These are phyloP conservation scores for Rhopalosiphum padi DNA, from an alignment of 1,140 invertebrate species.

Conservation along the genomic window DNA sequence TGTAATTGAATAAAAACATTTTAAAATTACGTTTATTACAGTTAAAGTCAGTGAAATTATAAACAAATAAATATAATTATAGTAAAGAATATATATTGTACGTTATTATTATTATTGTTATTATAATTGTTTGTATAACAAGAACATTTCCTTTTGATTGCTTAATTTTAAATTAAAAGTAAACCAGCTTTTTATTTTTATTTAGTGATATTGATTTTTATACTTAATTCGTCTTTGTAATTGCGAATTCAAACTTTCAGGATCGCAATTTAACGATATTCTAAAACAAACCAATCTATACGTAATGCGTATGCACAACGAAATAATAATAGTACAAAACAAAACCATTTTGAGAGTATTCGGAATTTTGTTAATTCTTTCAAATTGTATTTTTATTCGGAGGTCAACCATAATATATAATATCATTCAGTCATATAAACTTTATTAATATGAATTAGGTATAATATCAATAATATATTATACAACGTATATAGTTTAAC, in stretches of 20 bases:
- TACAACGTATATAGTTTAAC: background rate
- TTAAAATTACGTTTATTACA: background rate
- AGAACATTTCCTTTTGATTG: background rate
- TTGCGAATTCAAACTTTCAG: background rate
- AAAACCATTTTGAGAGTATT: background rate
- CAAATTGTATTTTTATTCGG: background rate
- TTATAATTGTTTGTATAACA: slow-evolving; percentile 1
- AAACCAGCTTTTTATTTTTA: background rate
- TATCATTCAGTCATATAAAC: background rate
- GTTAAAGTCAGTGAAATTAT: background rate
- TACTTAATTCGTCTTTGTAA: background rate
- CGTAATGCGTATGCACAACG: background rate
- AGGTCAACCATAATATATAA: background rate
- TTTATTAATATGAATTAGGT: background rate
- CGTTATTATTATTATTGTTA: background rate
- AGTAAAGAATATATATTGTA: background rate
- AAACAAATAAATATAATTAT: background rate
- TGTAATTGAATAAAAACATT: background rate
- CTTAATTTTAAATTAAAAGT: background rate
- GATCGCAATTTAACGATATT: background rate
- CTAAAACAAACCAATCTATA: background rate
- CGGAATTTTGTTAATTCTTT: background rate
- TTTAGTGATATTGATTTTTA: background rate
- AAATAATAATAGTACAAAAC: background rate
- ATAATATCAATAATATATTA: background rate